Base-by-base conservation (phyloP, 1,140 invertebrate species). In the Calycopis cecrops region DNA sequence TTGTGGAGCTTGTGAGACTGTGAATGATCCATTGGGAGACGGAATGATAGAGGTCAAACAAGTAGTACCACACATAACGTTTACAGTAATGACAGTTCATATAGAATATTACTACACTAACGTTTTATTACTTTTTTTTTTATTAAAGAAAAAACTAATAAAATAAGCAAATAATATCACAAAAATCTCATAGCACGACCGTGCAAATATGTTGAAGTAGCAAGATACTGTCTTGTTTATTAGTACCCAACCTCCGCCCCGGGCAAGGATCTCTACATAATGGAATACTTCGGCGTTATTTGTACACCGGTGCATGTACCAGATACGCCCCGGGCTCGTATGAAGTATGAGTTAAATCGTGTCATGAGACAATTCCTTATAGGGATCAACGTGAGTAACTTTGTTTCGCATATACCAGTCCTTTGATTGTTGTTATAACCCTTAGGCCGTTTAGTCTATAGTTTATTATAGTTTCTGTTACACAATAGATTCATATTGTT, bases 201-300 rank as follows among this genome's bases (percentile, higher is more conserved):
- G 21, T 28, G 21, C 21, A 28, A 28, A 28, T 28, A 28, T 28
- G 21, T 28, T 28, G 21, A 28, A 28, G 21, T 50, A 28, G 21
- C 21, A 3, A 65, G 71, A 76, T 75, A 83, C 78, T 76, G 72
- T 79, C 78, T 85, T 76, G 73, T 76, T 80, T 83, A 82, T 77
- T 77, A 79, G 69, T 69, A 74, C 69, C 74, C 21, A 28, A 28
- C 21, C 21, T 28, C 71, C 65, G 57, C 44, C 82, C 77, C 51
- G 44, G 80, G 80, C 72, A 61, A 79, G 79, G 82, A 80, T 83
- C 34, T 74, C 73, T 74, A 85, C 82, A 85, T 83, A 83, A 85
- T 82, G 72, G 73, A 82, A 84, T 82, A 82, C 79, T 84, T 82
- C 70, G 77, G 67, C 66, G 65, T 80, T 85, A 82, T 85, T 85